Evolutionary conservation across 2,888 invertebrate species (phyloP).

Genomic region (Tipula unca): DNA sequence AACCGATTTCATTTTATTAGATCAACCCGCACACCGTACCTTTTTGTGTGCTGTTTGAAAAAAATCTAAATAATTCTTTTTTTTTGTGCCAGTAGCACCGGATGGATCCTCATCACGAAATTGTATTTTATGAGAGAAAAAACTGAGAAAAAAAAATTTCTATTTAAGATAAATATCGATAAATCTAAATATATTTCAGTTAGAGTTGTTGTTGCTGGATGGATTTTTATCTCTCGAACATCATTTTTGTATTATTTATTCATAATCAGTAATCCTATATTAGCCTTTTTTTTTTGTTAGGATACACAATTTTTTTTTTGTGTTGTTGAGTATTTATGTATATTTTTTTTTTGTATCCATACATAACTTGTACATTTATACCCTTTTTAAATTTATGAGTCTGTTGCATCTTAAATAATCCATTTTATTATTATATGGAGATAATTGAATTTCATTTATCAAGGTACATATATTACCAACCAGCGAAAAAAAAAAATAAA

Average conservation of each 20-base stretch:
- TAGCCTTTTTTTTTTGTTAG: conserved; percentile 3
- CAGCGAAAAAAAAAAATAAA: neutral
- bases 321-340: neutral
- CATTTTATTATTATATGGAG: neutral
- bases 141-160: neutral
- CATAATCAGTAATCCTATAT: conserved; percentile 8
- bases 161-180: conserved; percentile 8
- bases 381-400: neutral
- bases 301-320: neutral
- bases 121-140: neutral
- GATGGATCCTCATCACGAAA: neutral
- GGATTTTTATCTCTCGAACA: neutral
- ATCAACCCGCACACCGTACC: neutral
- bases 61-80: neutral
- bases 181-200: neutral
- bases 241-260: conserved; percentile 14
- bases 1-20: neutral
- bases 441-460: neutral
- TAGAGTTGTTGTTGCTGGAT: neutral
- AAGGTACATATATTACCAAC: neutral
- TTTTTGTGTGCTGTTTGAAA: neutral
- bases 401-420: neutral
- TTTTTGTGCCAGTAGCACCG: neutral
- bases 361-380: neutral
- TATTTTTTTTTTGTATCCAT: neutral